Percentiles rank a stretch among this genome's conserved stretches.
Evolutionary conservation across 2,797 vertebrate genomes (phyloP).

Genomic region (Agapornis canus): DNA sequence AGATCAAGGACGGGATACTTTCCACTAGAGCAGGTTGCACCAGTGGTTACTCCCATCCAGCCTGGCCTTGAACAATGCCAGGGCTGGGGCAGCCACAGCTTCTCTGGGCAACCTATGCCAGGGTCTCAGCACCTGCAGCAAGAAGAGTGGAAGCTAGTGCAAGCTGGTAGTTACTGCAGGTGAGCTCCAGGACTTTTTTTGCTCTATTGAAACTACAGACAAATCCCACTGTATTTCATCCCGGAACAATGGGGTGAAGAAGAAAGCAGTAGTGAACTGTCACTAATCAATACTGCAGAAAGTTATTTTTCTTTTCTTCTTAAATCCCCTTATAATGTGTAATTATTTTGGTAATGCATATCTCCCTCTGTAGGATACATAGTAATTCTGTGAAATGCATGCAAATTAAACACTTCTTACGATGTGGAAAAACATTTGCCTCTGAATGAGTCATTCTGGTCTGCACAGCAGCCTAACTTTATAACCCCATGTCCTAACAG

Average conservation of each 20-base stretch:
- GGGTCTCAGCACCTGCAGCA: background rate
- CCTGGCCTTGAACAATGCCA: background rate
- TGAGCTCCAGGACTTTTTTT: background rate
- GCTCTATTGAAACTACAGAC: background rate
- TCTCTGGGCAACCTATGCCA: background rate
- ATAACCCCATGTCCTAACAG: background rate
- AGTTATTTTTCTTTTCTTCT: background rate
- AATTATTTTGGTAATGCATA: background rate
- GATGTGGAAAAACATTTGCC: constrained; percentile 17
- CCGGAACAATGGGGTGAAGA: background rate
- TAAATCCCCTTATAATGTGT: background rate
- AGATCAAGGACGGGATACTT: background rate
- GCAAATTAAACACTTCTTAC: background rate
- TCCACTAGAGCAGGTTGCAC: background rate
- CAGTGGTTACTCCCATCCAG: background rate
- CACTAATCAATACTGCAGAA: background rate
- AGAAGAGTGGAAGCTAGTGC: background rate
- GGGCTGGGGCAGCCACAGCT: background rate
- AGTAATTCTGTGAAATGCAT: constrained; percentile 3
- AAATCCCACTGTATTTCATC: background rate
- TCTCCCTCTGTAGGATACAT: background rate
- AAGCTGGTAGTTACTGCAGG: background rate
- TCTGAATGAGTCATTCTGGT: constrained; percentile 1
- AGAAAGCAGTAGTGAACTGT: background rate
- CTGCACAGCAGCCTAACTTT: background rate